A percentile compares a stretch with the other conserved stretches of the same genome.
These are phyloP conservation scores for Corella eumyota DNA, from an alignment of 23 tunicate genomes.

Conservation along the genomic window DNA sequence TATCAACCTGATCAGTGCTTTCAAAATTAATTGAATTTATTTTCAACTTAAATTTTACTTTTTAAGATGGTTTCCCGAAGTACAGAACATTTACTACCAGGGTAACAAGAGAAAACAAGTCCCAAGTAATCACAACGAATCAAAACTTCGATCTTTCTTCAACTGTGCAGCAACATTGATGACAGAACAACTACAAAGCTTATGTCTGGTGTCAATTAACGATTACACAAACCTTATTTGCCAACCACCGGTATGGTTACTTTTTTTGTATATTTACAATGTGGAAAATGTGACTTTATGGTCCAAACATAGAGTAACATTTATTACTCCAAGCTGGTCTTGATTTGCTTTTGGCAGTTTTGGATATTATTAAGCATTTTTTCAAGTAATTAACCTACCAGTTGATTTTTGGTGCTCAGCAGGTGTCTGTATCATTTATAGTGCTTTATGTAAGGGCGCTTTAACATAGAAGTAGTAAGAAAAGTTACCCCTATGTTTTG, in stretches of 20 bases:
- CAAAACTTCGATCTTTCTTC: constrained; percentile 72
- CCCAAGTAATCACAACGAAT: constrained; percentile 74
- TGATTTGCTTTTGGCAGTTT: too few relatives aligned
- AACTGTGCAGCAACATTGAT: constrained; percentile 91
- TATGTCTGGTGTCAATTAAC: constrained; percentile 51
- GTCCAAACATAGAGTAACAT: too few relatives aligned
- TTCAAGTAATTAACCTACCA: too few relatives aligned
- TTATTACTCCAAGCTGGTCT: too few relatives aligned
- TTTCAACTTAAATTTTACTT: not conserved
- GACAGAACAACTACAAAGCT: constrained; percentile 88
- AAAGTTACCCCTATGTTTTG: too few relatives aligned
- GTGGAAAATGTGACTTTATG: not conserved
- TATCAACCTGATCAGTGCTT: not conserved
- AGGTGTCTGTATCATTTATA: too few relatives aligned
- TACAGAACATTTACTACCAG: constrained; percentile 93
- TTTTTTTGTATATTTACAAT: not conserved
- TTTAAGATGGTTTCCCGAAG: constrained; percentile 97
- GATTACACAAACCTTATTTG: constrained; percentile 80
- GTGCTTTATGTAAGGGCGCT: too few relatives aligned
- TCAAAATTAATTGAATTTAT: not conserved
- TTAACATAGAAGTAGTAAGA: too few relatives aligned
- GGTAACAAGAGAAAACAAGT: constrained; percentile 91
- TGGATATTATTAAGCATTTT: not conserved
- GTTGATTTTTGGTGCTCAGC: too few relatives aligned
- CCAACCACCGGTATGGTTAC: constrained; percentile 58